These are phyloP conservation scores for Tridacna crocea DNA, from an alignment of 2,888 invertebrate species.

Conservation along the genomic window DNA sequence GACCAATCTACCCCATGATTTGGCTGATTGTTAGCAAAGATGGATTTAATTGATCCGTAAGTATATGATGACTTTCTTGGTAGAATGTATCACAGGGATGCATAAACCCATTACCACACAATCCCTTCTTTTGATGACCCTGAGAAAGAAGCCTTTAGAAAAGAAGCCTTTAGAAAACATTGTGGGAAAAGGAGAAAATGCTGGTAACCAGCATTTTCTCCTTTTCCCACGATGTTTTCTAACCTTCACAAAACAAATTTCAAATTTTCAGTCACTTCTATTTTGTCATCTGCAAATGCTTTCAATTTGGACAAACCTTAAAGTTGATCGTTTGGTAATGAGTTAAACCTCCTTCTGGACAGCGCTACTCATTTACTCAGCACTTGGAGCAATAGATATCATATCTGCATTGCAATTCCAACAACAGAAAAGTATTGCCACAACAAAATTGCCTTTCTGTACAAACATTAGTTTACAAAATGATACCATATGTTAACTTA, in stretches of 20 bases:
- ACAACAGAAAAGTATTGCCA: not conserved
- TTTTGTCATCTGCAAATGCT: not conserved
- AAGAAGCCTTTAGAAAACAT: not conserved
- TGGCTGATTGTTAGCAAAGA: no score
- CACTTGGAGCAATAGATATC: no score
- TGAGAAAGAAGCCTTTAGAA: no score
- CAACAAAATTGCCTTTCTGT: not conserved
- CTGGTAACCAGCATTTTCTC: conserved; percentile 5
- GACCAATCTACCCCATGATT: no score
- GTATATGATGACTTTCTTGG: no score
- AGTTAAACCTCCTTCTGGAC: not conserved
- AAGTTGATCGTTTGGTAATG: not conserved
- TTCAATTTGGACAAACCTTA: not conserved
- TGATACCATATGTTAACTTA: conserved; percentile 86
- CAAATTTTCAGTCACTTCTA: not conserved
- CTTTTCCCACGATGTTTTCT: not conserved
- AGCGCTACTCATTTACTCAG: no score
- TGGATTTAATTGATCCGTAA: no score
- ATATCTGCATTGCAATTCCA: not conserved
- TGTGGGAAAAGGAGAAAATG: conserved; percentile 3
- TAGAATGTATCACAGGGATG: no score
- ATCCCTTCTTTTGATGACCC: no score
- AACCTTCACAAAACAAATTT: no score
- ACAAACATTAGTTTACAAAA: not conserved
- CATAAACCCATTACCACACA: no score